Base-by-base conservation (phyloP, 2,888 invertebrate genomes). In the Drosophila neutralis region DNA sequence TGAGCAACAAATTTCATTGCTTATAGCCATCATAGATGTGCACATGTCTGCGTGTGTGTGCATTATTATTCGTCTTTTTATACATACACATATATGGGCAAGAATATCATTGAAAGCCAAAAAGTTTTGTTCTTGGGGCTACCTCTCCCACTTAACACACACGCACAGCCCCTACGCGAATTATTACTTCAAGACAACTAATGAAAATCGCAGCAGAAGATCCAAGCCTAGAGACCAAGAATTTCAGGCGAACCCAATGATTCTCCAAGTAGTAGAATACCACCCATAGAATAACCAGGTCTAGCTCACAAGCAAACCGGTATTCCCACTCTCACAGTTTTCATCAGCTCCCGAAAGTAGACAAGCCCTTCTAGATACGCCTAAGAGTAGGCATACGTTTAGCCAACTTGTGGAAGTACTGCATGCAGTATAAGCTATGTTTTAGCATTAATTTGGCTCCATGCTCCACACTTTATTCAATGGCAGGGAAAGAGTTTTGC, bases 1-100 rank as follows among this genome's bases (percentile, higher is more conserved):
- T 82, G 82, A 86, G 86, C 82, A 83, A 86, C 86, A 86, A 86
- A 87, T 85, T 86, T 82, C 85, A 87, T 83, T 87, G 80, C 82
- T 86, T 86, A 86, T 80, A 69, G 58, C 65, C 73, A 68, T 49
- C 67, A 33, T 58, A 51, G 40, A 40, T 67, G 33, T 53, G 33
- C 10, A 4, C 53, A 49, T 29, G 27, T 33, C 18, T 21, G 2
- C 36, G 11, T 62, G 24, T 40, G 29, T 40, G 40, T 57, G 21
- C 21, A 31, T 15, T 42, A 40, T 31, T 31, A 15, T 31, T 57
- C 31, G 15, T 21, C 31, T 11, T 29, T 21, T 40, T 42, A 21
- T 21, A 21, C 21, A 40, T 10, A 10, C 10, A 40, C 31, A 4
- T 36, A 5, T 29, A 35, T 18, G 21, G 29, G 13, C 6, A n/a